Percentiles rank a stretch among this genome's conserved stretches.
Conservation (phyloP, 2,797 vertebrate genomes). For the Pelodytes ibericus region DNA sequence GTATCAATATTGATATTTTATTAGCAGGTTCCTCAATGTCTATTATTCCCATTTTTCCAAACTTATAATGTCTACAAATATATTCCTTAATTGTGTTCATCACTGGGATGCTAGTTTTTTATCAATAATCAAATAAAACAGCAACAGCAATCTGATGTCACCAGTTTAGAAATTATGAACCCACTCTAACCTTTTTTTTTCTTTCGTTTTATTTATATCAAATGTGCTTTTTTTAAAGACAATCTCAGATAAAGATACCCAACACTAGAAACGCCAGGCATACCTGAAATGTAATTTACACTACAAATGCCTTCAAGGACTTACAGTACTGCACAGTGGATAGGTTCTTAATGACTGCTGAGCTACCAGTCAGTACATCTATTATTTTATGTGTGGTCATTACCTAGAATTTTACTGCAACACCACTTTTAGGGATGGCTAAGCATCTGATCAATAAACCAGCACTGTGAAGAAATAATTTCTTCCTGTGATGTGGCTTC, state of each 20-base stretch:
- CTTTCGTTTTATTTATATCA: not conserved
- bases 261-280: not conserved
- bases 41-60: too few species aligned
- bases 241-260: not conserved
- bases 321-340: not conserved
- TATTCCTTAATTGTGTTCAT: too few species aligned
- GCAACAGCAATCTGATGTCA: too few species aligned
- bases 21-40: too few species aligned
- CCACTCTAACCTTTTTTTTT: too few species aligned
- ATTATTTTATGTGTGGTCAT: not conserved
- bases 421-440: constrained; percentile 1
- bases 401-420: constrained; percentile 9
- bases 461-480: constrained; percentile 13
- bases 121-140: too few species aligned
- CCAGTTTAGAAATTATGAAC: too few species aligned
- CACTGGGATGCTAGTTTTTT: too few species aligned
- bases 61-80: too few species aligned
- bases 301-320: not conserved
- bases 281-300: not conserved
- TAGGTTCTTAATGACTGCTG: not conserved
- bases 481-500: constrained; percentile 31
- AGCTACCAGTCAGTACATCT: not conserved
- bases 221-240: not conserved
- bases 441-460: constrained; percentile 35
- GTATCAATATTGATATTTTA: too few species aligned